Conservation (phyloP, 2,797 vertebrate species). For the Iguana delicatissima region DNA sequence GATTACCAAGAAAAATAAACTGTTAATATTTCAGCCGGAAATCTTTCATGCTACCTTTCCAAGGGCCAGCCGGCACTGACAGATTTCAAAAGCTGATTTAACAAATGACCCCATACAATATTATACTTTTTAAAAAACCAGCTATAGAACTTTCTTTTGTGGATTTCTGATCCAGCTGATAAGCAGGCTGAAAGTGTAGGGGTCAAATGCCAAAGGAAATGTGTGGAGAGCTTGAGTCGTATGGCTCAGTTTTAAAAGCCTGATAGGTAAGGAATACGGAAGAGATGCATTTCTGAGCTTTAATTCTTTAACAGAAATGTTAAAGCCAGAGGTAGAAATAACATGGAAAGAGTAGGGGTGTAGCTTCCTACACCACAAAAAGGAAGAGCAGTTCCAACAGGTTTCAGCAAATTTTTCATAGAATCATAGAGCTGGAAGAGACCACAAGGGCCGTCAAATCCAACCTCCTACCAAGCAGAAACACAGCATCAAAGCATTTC, state of each 20-base stretch:
- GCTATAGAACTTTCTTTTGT: not conserved
- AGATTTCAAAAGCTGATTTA: not conserved
- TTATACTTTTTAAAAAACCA: not conserved
- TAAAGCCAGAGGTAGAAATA: no score
- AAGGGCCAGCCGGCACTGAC: not conserved
- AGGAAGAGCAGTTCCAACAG: no score
- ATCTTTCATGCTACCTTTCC: slow-evolving; percentile 24
- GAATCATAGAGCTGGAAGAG: no score
- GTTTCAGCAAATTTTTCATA: no score
- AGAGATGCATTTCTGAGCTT: no score
- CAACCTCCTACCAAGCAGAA: no score
- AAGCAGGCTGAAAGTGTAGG: not conserved
- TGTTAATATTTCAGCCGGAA: slow-evolving; percentile 30
- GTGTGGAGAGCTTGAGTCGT: not conserved
- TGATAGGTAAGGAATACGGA: not conserved
- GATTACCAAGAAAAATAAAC: slow-evolving; percentile 38
- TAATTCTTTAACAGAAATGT: no score
- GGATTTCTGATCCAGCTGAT: slow-evolving; percentile 1
- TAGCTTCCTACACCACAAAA: no score
- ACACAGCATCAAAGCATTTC: no score
- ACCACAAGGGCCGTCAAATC: no score
- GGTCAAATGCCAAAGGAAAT: not conserved
- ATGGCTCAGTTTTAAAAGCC: not conserved
- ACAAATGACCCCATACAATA: slow-evolving; percentile 29
- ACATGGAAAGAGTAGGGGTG: no score